Percentiles rank a stretch among this genome's conserved stretches.
phyloP scores from a whole-genome alignment of 2,888 invertebrate species.

The Ethmia dodecea region DNA sequence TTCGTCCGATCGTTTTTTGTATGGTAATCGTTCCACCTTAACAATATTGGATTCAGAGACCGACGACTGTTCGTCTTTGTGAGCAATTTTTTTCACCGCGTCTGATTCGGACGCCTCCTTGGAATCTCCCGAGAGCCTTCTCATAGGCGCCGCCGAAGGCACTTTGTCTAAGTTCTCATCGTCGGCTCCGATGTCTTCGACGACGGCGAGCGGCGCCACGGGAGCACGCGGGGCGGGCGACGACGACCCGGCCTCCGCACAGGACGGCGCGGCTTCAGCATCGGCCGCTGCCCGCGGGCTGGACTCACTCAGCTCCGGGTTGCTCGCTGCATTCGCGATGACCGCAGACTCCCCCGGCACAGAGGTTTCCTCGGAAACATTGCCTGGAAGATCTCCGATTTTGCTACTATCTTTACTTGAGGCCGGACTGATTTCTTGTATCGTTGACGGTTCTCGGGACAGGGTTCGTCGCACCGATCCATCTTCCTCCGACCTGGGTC shows the following conservation, averaged over 20 bases:
- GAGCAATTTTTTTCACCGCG: constrained; percentile 57
- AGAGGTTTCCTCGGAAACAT: constrained; percentile 16
- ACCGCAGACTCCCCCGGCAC: constrained; percentile 14
- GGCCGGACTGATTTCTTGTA: constrained; percentile 41
- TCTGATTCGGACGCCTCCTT: constrained; percentile 51
- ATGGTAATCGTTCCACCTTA: no score
- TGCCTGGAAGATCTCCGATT: constrained; percentile 37
- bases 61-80: constrained; percentile 60
- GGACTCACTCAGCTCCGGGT: constrained; percentile 5
- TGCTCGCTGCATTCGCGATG: constrained; percentile 15
- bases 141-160: constrained; percentile 59
- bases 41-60: constrained; percentile 64
- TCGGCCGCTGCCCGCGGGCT: neutral
- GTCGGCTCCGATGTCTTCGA: constrained; percentile 83
- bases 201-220: constrained; percentile 82
- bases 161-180: constrained; percentile 79
- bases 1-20: no score
- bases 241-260: no score
- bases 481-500: constrained; percentile 33
- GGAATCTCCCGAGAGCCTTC: constrained; percentile 36
- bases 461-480: constrained; percentile 32
- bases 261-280: constrained; percentile 1
- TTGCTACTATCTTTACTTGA: constrained; percentile 38
- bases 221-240: constrained; percentile 37
- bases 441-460: constrained; percentile 43